These are phyloP conservation scores for Drosophila monieri DNA, from an alignment of 2,888 invertebrate species.

Conservation along the genomic window DNA sequence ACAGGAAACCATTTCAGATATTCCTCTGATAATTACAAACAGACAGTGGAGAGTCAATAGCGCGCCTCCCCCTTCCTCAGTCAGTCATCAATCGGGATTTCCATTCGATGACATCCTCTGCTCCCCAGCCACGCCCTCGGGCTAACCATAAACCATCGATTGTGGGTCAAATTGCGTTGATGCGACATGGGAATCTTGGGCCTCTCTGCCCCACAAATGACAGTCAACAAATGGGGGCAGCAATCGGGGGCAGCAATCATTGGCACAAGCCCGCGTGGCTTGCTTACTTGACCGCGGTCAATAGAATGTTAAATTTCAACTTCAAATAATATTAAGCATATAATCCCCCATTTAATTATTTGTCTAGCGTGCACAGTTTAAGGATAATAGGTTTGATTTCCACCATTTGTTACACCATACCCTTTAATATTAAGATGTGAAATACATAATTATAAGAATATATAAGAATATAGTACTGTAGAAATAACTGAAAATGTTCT, in stretches of 20 bases:
- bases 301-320: conserved; percentile 12
- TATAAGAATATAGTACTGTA: too few relatives aligned
- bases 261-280: conserved; percentile 17
- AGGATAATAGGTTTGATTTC: neutral
- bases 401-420: neutral
- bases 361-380: neutral
- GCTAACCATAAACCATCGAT: conserved; percentile 44
- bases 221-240: conserved; percentile 30
- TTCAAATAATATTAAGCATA: conserved; percentile 4
- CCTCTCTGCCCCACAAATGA: conserved; percentile 4
- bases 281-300: conserved; percentile 23
- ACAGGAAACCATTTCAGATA: conserved; percentile 42
- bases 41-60: conserved; percentile 35
- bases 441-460: too few relatives aligned
- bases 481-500: neutral
- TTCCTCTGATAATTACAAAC: conserved; percentile 54
- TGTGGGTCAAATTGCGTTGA: conserved; percentile 45
- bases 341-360: neutral
- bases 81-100: conserved; percentile 31
- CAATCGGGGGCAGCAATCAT: conserved; percentile 31
- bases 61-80: conserved; percentile 5
- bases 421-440: too few relatives aligned
- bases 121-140: conserved; percentile 30
- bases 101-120: conserved; percentile 26
- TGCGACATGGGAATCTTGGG: conserved; percentile 32